A percentile compares a stretch with the other conserved stretches of the same genome.
phyloP scores from a whole-genome alignment of 1,140 invertebrate species.

The Eufriesea mexicana region DNA sequence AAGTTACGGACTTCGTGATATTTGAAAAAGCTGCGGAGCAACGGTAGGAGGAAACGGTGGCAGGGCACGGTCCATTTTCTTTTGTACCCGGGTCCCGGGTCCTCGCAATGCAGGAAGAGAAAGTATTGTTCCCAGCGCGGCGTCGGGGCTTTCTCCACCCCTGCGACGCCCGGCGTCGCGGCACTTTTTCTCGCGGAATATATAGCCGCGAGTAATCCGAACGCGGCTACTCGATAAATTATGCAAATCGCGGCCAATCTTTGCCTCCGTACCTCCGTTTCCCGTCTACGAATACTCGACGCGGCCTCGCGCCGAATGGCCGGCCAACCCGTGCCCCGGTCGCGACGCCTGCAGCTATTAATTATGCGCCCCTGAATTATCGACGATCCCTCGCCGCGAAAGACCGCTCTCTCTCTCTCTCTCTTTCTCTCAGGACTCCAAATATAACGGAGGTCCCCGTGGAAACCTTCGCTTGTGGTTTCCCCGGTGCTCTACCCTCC shows the following conservation, averaged over 20 bases:
- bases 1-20: conserved; percentile 32
- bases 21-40: conserved; percentile 23
- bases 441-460: neutral
- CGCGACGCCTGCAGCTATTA: neutral
- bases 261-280: neutral
- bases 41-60: neutral
- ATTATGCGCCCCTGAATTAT: neutral
- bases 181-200: conserved; percentile 47
- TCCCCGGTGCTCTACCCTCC: neutral
- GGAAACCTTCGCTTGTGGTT: neutral
- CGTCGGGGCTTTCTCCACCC: neutral
- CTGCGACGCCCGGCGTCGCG: neutral
- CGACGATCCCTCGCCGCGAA: neutral
- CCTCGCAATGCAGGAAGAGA: conserved; percentile 2
- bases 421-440: neutral
- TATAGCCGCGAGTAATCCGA: conserved; percentile 42
- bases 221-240: conserved; percentile 58
- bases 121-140: conserved; percentile 38
- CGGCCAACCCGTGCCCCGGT: too few species aligned
- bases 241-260: conserved; percentile 56
- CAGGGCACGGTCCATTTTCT: conserved; percentile 13
- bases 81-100: neutral
- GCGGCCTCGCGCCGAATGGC: neutral
- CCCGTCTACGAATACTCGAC: neutral
- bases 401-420: too few species aligned